Evolutionary conservation across 1,140 invertebrate genomes (phyloP).

Genomic region (Drosophila navojoa): DNA sequence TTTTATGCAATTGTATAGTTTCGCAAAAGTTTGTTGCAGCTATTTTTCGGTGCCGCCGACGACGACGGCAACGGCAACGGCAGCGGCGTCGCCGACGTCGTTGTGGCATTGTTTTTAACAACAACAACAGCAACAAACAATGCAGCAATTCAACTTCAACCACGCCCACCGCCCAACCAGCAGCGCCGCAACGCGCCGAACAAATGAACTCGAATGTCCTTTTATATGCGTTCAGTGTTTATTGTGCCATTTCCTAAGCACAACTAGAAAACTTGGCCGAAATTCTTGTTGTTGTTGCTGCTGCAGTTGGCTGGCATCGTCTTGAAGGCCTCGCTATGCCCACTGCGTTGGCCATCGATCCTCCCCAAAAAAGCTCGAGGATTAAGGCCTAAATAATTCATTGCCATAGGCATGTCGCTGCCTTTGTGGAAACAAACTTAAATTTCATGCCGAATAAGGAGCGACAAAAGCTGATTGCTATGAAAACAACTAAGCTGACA

Average conservation of each 20-base stretch:
- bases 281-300: conserved; percentile 39
- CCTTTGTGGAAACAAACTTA: conserved; percentile 22
- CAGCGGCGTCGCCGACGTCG: conserved; percentile 3
- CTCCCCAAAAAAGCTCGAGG: conserved; percentile 53
- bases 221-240: conserved; percentile 79
- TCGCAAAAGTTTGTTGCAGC: conserved; percentile 78
- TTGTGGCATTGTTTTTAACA: conserved; percentile 73
- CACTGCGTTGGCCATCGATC: conserved; percentile 57
- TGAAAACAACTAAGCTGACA: conserved; percentile 1
- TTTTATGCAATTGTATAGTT: conserved; percentile 81
- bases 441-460: conserved; percentile 27
- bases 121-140: conserved; percentile 51
- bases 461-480: conserved; percentile 8
- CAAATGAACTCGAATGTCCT: conserved; percentile 80
- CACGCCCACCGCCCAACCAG: conserved; percentile 54
- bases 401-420: conserved; percentile 32
- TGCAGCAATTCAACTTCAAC: conserved; percentile 48
- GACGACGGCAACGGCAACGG: background rate
- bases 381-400: conserved; percentile 78
- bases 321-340: conserved; percentile 53
- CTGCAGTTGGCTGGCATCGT: conserved; percentile 31
- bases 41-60: conserved; percentile 71
- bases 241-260: conserved; percentile 76
- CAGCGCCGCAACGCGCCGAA: conserved; percentile 62
- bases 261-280: conserved; percentile 67